Percentiles rank a stretch among this genome's conserved stretches.
These are phyloP conservation scores for Phymanthus crucifer DNA, from an alignment of 92 coral and sea anemone genomes.

Conservation along the genomic window DNA sequence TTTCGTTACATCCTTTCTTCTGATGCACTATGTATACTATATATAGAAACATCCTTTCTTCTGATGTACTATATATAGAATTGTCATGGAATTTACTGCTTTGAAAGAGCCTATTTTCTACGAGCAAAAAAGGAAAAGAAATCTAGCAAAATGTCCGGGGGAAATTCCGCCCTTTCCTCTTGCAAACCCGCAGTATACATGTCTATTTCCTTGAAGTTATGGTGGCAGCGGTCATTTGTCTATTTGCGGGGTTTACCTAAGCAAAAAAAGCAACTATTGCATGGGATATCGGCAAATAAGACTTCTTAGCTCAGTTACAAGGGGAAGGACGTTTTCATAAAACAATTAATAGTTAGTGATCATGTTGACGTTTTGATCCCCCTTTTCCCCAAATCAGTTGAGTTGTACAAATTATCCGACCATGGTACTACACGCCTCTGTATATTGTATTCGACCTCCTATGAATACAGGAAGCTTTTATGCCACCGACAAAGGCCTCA, in stretches of 20 bases:
- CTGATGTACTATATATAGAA: background rate
- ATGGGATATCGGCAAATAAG: background rate
- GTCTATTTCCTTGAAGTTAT: too few relatives aligned
- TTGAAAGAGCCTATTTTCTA: background rate
- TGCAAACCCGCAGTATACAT: too few relatives aligned
- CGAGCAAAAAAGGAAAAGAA: too few relatives aligned
- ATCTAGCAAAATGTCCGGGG: background rate
- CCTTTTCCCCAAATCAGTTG: background rate
- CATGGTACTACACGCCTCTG: conserved; percentile 2
- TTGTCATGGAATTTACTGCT: background rate
- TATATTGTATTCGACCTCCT: background rate
- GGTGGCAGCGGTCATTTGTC: too few relatives aligned
- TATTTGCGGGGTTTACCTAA: too few relatives aligned
- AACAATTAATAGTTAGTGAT: background rate
- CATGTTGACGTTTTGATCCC: background rate
- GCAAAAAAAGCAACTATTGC: too few relatives aligned
- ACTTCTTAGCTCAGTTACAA: background rate
- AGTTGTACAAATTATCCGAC: background rate
- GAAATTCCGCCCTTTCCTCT: background rate
- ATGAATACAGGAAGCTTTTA: conserved; percentile 1
- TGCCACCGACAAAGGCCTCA: conserved; percentile 7
- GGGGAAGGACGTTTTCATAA: background rate
- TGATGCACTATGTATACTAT: too few relatives aligned
- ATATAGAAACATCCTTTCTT: too few relatives aligned
- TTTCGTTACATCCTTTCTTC: too few relatives aligned